Conservation (phyloP, 92 coral and sea anemone genomes). For the Zoanthus gigantus region DNA sequence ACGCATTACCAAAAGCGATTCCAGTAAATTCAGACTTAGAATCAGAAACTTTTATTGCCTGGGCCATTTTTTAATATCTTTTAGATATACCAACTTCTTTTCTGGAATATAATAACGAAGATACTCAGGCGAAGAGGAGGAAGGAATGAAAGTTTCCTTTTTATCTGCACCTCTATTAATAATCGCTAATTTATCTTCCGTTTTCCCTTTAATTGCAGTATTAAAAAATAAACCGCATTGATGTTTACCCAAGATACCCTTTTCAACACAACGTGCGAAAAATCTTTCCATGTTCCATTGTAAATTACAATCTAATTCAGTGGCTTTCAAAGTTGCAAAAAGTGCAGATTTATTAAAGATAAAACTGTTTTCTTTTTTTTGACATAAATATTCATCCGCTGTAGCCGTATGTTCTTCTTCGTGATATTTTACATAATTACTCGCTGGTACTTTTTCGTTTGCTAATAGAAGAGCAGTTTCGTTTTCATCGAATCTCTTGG, state of each 20-base stretch:
- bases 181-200: slow-evolving; percentile 10
- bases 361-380: not conserved
- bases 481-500: not conserved
- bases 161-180: not conserved
- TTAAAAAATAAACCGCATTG: slow-evolving; percentile 14
- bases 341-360: slow-evolving; percentile 5
- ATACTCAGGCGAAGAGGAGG: not conserved
- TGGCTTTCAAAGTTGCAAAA: not conserved
- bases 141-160: not conserved
- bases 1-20: slow-evolving; percentile 16
- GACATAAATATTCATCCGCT: not conserved
- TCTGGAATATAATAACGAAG: not conserved
- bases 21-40: slow-evolving; percentile 24
- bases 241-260: not conserved
- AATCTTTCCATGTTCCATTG: slow-evolving; percentile 20
- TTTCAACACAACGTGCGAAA: slow-evolving; percentile 7
- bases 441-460: not conserved
- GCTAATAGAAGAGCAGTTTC: not conserved
- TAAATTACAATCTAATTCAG: slow-evolving; percentile 15
- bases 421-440: not conserved
- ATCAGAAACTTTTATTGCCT: not conserved
- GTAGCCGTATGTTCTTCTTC: not conserved
- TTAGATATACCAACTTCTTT: not conserved
- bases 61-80: slow-evolving; percentile 1
- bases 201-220: slow-evolving; percentile 11